phyloP scores from a whole-genome alignment of 2,113 vertebrate genomes.

The Gnathonemus longibarbis region DNA sequence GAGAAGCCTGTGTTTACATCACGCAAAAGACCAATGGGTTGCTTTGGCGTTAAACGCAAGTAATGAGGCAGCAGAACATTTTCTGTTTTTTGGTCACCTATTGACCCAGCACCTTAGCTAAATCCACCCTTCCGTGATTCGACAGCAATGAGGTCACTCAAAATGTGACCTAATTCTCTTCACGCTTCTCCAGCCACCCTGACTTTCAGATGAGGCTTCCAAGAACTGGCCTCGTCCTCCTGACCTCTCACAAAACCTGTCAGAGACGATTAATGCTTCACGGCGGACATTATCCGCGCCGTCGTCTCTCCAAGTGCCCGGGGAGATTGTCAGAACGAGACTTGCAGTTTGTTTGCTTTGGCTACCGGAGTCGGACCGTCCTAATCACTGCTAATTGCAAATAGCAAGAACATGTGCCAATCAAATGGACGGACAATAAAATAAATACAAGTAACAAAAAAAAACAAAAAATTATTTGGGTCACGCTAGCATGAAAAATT shows the following conservation, averaged over 20 bases:
- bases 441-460: not conserved
- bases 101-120: not conserved
- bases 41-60: not conserved
- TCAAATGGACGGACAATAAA: not conserved
- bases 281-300: not conserved
- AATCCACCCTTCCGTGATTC: not conserved
- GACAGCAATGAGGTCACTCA: not conserved
- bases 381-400: not conserved
- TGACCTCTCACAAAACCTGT: not conserved
- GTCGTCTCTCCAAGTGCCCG: not conserved
- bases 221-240: not conserved
- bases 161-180: not conserved
- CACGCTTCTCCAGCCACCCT: not conserved
- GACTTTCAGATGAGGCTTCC: conserved; percentile 2
- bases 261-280: not conserved
- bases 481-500: conserved; percentile 24
- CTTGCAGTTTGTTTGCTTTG: not conserved
- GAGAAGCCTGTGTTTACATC: not conserved
- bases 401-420: not conserved
- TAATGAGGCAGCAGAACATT: not conserved
- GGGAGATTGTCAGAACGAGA: not conserved
- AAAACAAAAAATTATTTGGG: not conserved
- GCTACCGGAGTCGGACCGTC: not conserved
- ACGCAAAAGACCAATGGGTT: not conserved
- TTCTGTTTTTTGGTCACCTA: not conserved